Base-by-base conservation (phyloP, 1,140 invertebrate species). In the Zophobas morio region DNA sequence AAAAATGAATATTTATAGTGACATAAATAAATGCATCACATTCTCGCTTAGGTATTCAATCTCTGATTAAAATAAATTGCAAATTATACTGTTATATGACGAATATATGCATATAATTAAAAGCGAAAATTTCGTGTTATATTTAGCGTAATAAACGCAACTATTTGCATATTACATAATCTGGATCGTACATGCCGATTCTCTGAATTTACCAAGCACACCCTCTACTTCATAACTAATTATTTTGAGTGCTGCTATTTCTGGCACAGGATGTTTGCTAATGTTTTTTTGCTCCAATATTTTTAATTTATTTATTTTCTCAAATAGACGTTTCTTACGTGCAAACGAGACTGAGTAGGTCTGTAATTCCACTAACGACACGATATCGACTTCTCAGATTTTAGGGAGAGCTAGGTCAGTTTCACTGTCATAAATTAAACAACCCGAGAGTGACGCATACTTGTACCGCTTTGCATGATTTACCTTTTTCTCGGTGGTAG, bases 381-480 rank as follows among this genome's bases (percentile, higher is more conserved):
- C 6, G 42, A 46, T 46, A 46, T 46, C 42, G 49, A 20, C 6
- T 20, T 51, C 49, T 5, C 6, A 51, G 49, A 51, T n/a, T 51
- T 20, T 4, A 4, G n/a, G 4, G 2, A 51, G 4, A 51, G 49
- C 49, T 66, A 66, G 60, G 39, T 46, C 39, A 66, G 57, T 39
- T 37, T 66, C 60, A 66, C 8, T 66, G 60, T 66, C 60, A 42
- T 66, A 37, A 32, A 42, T 66, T 40, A 66, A 46, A 66, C 42
- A 42, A 42, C 36, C 37, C 37, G 39, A 42, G 42, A 42, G 42
- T 66, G 60, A 66, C 60, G 60, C 60, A 66, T 66, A 66, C 60
- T 66, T 66, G 60, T 66, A 66, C 60, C 60, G 42, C 60, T 66
- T 66, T 66, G 60, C 60, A 66, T 66, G 60, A 66, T 66, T 66